Evolutionary conservation across 2,113 vertebrate species (phyloP).

Genomic region (Setophaga coronata): DNA sequence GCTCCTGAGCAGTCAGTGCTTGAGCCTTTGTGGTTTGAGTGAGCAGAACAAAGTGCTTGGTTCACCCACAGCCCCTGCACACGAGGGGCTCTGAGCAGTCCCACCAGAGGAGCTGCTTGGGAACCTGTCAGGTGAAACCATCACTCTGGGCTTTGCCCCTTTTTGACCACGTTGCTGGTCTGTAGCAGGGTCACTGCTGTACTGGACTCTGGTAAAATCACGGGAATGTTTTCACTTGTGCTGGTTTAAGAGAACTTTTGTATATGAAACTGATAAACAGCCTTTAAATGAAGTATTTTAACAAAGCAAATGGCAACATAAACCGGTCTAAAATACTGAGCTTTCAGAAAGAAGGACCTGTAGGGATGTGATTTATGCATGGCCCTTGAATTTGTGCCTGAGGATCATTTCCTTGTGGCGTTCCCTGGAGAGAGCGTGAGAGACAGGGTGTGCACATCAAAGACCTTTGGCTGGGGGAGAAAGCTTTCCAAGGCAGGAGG

Average conservation of each 20-base stretch:
- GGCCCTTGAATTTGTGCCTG: background rate
- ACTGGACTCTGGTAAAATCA: background rate
- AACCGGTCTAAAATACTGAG: background rate
- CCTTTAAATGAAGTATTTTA: background rate
- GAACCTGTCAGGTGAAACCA: background rate
- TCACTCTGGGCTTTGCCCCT: background rate
- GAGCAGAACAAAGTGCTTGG: background rate
- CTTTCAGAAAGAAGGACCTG: background rate
- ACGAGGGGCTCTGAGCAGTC: background rate
- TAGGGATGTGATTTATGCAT: background rate
- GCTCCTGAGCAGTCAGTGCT: fast-evolving
- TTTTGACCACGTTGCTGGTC: background rate
- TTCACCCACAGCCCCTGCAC: background rate
- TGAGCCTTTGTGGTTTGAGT: background rate
- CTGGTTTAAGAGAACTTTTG: background rate
- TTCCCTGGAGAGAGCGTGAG: background rate
- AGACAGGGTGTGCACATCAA: background rate
- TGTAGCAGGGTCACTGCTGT: background rate
- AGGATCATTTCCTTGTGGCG: background rate
- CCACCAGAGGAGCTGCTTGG: background rate
- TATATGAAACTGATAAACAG: background rate
- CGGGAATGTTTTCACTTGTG: background rate
- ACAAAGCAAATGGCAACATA: background rate
- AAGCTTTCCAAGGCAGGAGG: background rate
- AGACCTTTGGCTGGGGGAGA: background rate